Percentiles rank a stretch among this genome's conserved stretches.
Conservation (phyloP, 2,113 vertebrate genomes). For the Toxotes chatareus region DNA sequence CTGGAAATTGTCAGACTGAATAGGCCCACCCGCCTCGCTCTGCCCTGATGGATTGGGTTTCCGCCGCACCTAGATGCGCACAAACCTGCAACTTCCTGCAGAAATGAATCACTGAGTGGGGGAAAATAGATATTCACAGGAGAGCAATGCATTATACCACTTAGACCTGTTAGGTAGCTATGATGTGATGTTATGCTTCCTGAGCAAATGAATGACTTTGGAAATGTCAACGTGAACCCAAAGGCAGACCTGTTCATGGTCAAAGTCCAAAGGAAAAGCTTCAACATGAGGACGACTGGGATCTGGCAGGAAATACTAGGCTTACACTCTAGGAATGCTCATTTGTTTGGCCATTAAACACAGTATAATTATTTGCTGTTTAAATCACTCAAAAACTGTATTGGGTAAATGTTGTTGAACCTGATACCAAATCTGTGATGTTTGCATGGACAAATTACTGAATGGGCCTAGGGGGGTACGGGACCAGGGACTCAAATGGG, state of each 20-base stretch:
- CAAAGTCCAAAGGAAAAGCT: constrained; percentile 13
- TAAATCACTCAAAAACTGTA: not conserved
- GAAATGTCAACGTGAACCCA: constrained; percentile 26
- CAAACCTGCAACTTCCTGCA: constrained; percentile 72
- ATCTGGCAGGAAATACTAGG: constrained; percentile 42
- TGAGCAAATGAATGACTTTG: constrained; percentile 45
- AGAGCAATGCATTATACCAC: constrained; percentile 69
- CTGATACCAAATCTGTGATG: not conserved
- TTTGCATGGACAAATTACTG: not conserved
- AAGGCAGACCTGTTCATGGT: constrained; percentile 41
- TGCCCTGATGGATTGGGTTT: constrained; percentile 78
- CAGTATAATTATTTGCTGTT: not conserved
- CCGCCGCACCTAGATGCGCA: constrained; percentile 69
- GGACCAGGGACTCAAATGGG: not conserved
- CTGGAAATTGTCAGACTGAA: constrained; percentile 73
- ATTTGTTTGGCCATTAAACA: constrained; percentile 18
- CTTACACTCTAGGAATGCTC: not conserved
- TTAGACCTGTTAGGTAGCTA: constrained; percentile 55
- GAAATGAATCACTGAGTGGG: constrained; percentile 62
- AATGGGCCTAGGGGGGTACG: not conserved
- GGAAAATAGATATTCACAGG: constrained; percentile 65
- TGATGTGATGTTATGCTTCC: constrained; percentile 61
- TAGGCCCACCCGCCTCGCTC: constrained; percentile 78
- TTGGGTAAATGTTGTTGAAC: not conserved
- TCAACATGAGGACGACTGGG: not conserved